Evolutionary conservation across 2,797 vertebrate genomes (phyloP).

Genomic region (Pantherophis vulpinus): DNA sequence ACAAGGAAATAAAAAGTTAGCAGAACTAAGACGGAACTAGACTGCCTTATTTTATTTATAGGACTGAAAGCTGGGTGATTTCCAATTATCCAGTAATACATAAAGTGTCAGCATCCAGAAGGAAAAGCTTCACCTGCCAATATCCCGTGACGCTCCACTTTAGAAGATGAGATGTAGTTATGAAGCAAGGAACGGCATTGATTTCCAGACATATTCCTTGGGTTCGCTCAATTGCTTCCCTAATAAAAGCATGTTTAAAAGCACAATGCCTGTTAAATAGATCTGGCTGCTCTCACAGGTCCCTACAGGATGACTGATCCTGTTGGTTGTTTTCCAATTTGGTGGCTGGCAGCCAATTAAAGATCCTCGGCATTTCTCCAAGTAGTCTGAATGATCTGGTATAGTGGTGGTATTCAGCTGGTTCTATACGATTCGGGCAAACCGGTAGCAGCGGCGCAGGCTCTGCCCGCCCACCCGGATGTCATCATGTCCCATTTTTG

Average conservation of each 20-base stretch:
- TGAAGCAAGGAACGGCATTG: neutral
- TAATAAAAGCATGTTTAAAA: neutral
- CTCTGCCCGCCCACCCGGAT: too few relatives aligned
- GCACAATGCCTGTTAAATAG: constrained; percentile 14
- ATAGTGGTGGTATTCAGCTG: too few relatives aligned
- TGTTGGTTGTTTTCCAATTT: neutral
- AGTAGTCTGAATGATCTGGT: too few relatives aligned
- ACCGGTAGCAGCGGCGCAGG: too few relatives aligned
- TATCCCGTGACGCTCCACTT: neutral
- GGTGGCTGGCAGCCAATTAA: constrained; percentile 6
- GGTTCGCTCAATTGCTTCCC: neutral
- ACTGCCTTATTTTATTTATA: neutral
- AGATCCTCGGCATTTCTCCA: neutral
- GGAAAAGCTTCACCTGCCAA: neutral
- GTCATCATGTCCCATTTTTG: too few relatives aligned
- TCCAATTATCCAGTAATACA: constrained; percentile 3
- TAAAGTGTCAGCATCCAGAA: neutral
- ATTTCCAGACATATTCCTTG: neutral
- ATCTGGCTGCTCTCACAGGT: neutral
- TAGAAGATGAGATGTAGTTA: constrained; percentile 2
- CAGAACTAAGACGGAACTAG: neutral
- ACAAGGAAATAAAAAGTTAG: neutral
- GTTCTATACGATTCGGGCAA: too few relatives aligned
- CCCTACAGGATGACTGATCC: neutral
- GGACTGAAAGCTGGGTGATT: neutral